Base-by-base conservation (phyloP, 2,797 vertebrate species). In the Poeciliopsis gracilis region DNA sequence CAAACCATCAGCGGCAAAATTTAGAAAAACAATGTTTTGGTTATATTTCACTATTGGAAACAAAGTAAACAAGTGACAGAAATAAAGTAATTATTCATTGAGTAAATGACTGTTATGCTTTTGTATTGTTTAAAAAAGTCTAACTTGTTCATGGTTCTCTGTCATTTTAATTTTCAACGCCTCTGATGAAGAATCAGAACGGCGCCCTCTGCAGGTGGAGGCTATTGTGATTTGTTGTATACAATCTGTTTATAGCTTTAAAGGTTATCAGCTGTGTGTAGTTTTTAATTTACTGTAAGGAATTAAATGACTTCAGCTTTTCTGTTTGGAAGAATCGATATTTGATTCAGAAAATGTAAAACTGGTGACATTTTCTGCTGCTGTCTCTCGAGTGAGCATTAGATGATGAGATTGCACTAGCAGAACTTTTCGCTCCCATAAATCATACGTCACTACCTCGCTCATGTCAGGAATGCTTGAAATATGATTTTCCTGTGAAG, bases 401-500 rank as follows among this genome's bases (percentile, higher is more conserved):
- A 72, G 67, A 77, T 84, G 84, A 88, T 91, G 86, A 87, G 12
- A 86, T 74, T 12, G 43, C 72, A 76, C 49, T 70, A 80, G 77
- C 84, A 82, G 72, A 85, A 91, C 78, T 84, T 78, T 80, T 81
- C 76, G 79, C 57, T 15, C 49, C 80, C 80, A n/a, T 84, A 84
- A 87, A 81, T 86, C 82, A 67, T 89, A 87, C 82, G 71, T 90
- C 84, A 86, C 86, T 69, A 74, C 92, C 87, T 83, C 57, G 72
- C 83, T 77, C 79, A 70, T 45, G 77, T 79, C 67, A 12, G 90
- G 90, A 92, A 88, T 95, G 90, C 87, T 82, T 90, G 90, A 91
- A 90, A 91, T 93, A 89, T 88, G 81, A 93, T 91, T 92, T 93
- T 80, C 93, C 82, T 72, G 80, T 43, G n/a, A 75, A 77, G 88